A percentile compares a stretch with the other conserved stretches of the same genome.
Conservation (phyloP, 2,113 vertebrate species). For the Anguilla japonica region DNA sequence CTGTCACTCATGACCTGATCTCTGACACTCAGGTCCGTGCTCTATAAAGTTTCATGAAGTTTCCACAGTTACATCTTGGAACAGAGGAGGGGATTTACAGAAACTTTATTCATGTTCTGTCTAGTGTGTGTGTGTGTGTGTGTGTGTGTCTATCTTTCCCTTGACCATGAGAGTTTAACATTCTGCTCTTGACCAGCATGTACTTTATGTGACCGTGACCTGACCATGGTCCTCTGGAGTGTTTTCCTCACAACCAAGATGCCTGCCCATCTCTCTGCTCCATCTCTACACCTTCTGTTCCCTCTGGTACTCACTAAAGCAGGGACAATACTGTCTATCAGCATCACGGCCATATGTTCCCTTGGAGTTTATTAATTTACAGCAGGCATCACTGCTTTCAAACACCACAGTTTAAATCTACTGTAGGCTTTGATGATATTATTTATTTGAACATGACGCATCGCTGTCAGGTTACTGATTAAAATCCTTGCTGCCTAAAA, state of each 20-base stretch:
- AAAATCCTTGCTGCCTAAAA: neutral
- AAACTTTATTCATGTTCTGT: neutral
- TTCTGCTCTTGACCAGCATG: constrained; percentile 12
- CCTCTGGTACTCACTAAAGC: neutral
- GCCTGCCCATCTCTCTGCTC: neutral
- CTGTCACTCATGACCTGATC: constrained; percentile 39
- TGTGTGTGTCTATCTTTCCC: neutral
- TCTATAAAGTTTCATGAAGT: constrained; percentile 35
- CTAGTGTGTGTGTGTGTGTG: neutral
- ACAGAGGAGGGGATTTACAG: neutral
- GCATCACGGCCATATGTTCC: neutral
- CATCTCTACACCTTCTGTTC: neutral
- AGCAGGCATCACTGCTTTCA: neutral
- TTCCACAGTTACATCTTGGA: constrained; percentile 39
- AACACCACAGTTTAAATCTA: neutral
- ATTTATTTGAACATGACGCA: neutral
- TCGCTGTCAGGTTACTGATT: neutral
- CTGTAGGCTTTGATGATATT: neutral
- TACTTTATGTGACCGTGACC: too few species aligned
- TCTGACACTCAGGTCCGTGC: constrained; percentile 53
- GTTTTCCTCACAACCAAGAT: neutral
- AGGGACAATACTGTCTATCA: neutral
- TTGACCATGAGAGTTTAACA: neutral
- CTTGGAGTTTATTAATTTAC: neutral
- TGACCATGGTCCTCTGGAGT: neutral